Evolutionary conservation across 2,113 vertebrate genomes (phyloP), one percentile per base, ranked within the genome.

Genomic region (Scortum barcoo): DNA sequence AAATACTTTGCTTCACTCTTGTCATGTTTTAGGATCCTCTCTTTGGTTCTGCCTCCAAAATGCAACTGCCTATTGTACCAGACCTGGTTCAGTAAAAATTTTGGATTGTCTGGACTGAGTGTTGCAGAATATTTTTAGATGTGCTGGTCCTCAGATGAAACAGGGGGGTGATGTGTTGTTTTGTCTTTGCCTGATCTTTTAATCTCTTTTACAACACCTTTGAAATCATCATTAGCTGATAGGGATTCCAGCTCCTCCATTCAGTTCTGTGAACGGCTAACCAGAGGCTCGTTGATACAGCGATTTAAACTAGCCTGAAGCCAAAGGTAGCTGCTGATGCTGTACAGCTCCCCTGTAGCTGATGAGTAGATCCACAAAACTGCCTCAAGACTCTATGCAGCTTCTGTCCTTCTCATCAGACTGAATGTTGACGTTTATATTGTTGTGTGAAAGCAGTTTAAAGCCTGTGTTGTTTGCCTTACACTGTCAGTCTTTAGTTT

Each of bases 31-130:
- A 22, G 33, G 26, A 24, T 16, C 40, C 40, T 12, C 10, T 42
- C 40, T 42, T 42, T 42, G 40, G 42, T 5, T 22, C 30, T 30
- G 2, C 16, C 5, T 58, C 4, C 19, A 19, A 48, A 69, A 9
- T 40, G n/a, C 13, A 28, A 30, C 30, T 40, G 17, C 50, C 58
- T 19, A 26, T 60, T 4, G 8, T 7, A 48, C 1, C 9, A 24
- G 38, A 77, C 40, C 7, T 40, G 42, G 61, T 42, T 61, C n/a
- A 51, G 42, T 26, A 61, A 78, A 28, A 30, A n/a, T 42, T 19
- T n/a, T 9, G 7, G 11, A 38, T 51, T 38, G 26, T 61, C 76
- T 60, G 54, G 67, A 54, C 33, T 42, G 9, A 28, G 30, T 50
- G 28, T 50, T 14, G 30, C 7, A 40, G 54, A 70, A 26, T 61